Evolutionary conservation across 2,888 invertebrate species (phyloP).

Genomic region (Fissipunctia ypsillon): DNA sequence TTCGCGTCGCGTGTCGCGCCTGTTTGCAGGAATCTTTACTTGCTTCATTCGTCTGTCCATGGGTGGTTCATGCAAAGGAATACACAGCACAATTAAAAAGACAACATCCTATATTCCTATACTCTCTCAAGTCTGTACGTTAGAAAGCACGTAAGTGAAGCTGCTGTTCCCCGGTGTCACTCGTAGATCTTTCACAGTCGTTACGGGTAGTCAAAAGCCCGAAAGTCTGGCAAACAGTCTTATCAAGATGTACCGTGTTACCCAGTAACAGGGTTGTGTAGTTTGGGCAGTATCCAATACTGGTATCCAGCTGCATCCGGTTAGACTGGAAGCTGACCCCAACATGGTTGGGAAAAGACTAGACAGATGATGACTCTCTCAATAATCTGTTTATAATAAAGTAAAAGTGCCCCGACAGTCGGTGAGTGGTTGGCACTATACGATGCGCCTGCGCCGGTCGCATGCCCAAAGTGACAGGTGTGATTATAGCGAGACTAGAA

Average conservation of each 20-base stretch:
- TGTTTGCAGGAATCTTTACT: too few relatives aligned
- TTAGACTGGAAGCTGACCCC: neutral
- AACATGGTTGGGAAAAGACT: neutral
- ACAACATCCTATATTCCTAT: neutral
- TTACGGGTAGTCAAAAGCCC: neutral
- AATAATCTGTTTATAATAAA: conserved; percentile 24
- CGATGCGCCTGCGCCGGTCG: conserved; percentile 32
- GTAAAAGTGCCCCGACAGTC: conserved; percentile 27
- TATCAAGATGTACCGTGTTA: neutral
- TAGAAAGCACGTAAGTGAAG: neutral
- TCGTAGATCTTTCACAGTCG: neutral
- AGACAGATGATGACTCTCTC: neutral
- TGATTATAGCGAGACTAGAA: conserved; percentile 20
- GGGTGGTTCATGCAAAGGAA: neutral
- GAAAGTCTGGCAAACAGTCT: neutral
- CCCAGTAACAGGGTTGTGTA: neutral
- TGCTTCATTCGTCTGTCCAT: neutral
- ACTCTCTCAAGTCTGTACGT: neutral
- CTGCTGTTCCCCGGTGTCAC: neutral
- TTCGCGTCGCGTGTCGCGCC: too few relatives aligned
- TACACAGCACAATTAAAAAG: neutral
- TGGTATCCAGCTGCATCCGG: neutral
- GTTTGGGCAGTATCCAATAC: neutral
- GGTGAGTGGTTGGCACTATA: conserved; percentile 40
- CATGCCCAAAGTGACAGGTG: conserved; percentile 44